Percentiles rank a stretch among this genome's conserved stretches.
These are phyloP conservation scores for Eospalax fontanierii DNA, from an alignment of 2,797 vertebrate species.

Conservation along the genomic window DNA sequence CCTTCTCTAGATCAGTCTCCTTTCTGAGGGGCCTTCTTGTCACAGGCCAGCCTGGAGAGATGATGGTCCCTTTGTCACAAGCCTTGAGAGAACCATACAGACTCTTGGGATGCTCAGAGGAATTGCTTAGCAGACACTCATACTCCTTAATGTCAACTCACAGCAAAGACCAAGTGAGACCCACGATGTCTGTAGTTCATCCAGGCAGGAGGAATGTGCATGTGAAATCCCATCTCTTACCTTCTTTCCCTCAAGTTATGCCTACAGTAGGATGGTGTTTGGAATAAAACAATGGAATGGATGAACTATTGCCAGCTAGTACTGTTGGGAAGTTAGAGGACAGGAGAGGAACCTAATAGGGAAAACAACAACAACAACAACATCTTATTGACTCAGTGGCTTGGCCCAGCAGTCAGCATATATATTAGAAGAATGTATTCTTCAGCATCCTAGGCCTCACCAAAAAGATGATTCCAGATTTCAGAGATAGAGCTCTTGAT, in stretches of 20 bases:
- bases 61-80: not conserved
- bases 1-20: not conserved
- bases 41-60: not conserved
- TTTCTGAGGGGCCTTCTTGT: not conserved
- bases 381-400: not conserved
- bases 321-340: not conserved
- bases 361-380: not conserved
- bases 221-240: not conserved
- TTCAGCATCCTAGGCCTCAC: not conserved
- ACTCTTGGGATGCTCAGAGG: not conserved
- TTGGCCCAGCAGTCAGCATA: not conserved
- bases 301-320: not conserved
- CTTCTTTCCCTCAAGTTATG: not conserved
- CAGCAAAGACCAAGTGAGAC: not conserved
- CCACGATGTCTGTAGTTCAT: not conserved
- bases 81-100: not conserved
- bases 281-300: not conserved
- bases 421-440: not conserved
- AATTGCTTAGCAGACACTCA: not conserved
- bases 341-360: not conserved
- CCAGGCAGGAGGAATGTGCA: not conserved
- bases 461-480: not conserved
- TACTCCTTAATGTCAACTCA: not conserved
- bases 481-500: not conserved
- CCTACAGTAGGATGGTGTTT: not conserved